Percentiles rank a stretch among this genome's conserved stretches.
These are phyloP conservation scores for Machimus atricapillus DNA, from an alignment of 2,888 invertebrate species.

Conservation along the genomic window DNA sequence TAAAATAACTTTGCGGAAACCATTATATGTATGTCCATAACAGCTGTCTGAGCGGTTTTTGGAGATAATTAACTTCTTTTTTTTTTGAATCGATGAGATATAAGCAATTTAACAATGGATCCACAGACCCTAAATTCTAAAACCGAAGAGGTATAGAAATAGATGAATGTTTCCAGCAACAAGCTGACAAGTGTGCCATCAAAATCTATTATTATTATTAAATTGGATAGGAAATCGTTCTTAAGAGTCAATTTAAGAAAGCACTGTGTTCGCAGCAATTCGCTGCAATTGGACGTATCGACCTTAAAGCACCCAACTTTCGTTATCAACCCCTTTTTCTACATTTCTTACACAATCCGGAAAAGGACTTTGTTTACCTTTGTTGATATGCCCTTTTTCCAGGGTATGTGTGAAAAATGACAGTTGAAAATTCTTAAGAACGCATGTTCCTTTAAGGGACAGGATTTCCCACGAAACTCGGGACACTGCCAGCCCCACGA, in stretches of 20 bases:
- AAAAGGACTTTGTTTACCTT: conserved; percentile 19
- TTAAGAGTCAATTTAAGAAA: not conserved
- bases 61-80: no score
- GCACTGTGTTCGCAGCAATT: not conserved
- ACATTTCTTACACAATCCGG: not conserved
- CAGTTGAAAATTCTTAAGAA: not conserved
- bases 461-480: not conserved
- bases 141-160: no score
- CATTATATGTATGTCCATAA: no score
- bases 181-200: no score
- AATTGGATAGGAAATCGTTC: not conserved
- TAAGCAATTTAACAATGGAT: no score
- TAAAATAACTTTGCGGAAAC: no score
- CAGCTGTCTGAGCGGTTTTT: no score
- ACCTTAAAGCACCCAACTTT: not conserved
- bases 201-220: no score
- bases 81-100: no score
- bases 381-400: not conserved
- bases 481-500: not conserved
- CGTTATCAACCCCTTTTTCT: not conserved
- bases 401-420: not conserved
- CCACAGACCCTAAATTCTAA: no score
- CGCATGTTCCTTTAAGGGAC: not conserved
- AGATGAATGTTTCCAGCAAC: no score
- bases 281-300: not conserved